Conservation (phyloP, 2,113 vertebrate species). For the Buteo buteo region DNA sequence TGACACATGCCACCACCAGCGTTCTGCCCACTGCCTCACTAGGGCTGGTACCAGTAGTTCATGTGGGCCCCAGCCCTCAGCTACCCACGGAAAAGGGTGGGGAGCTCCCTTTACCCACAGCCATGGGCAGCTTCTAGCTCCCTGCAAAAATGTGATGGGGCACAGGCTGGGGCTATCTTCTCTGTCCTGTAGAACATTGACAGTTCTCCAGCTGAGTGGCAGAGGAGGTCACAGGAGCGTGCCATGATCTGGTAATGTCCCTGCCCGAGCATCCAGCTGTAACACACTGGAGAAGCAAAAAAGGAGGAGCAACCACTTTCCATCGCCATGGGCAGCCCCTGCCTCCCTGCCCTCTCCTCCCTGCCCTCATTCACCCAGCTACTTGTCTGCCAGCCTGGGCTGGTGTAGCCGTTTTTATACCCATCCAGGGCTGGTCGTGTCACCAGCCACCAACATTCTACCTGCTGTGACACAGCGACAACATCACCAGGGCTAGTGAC, state of each 20-base stretch:
- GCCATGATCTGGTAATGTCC: background rate
- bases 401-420: background rate
- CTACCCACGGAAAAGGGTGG: background rate
- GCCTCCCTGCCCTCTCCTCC: background rate
- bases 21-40: background rate
- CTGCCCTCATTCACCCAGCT: background rate
- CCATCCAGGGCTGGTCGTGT: background rate
- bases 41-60: background rate
- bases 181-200: background rate
- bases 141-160: background rate
- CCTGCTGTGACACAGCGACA: background rate
- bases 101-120: background rate
- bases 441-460: background rate
- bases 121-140: background rate
- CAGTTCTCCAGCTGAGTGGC: background rate
- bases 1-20: background rate
- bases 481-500: background rate
- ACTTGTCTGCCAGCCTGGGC: background rate
- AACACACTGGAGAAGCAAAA: background rate
- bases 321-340: background rate
- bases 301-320: background rate
- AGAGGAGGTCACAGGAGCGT: background rate
- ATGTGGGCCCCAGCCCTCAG: background rate
- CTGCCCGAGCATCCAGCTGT: background rate
- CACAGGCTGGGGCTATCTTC: background rate